Evolutionary conservation across 2,797 vertebrate genomes (phyloP).

Genomic region (Glyptemys insculpta): DNA sequence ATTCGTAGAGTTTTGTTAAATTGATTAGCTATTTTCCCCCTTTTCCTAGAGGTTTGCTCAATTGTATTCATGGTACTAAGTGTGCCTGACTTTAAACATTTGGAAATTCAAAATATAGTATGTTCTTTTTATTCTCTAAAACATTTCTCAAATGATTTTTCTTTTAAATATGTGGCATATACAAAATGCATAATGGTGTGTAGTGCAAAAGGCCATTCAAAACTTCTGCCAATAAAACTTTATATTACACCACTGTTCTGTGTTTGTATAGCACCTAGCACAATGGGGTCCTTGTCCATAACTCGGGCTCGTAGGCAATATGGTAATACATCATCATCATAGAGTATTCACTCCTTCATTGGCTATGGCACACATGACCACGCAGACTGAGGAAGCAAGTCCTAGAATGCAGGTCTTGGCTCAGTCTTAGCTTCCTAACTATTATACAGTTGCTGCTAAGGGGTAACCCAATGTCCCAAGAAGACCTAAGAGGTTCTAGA

Average conservation of each 20-base stretch:
- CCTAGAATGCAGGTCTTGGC: neutral
- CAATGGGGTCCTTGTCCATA: neutral
- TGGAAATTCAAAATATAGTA: neutral
- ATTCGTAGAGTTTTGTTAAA: neutral
- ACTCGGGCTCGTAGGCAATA: neutral
- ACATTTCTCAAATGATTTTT: neutral
- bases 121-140: neutral
- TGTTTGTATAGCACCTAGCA: neutral
- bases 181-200: neutral
- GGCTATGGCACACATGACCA: neutral
- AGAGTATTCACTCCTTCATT: neutral
- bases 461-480: neutral
- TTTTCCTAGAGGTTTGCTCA: neutral
- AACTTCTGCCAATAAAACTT: neutral
- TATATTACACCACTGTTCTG: neutral
- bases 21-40: neutral
- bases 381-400: conserved; percentile 10
- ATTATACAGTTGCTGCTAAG: neutral
- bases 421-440: neutral
- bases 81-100: neutral
- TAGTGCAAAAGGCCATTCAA: neutral
- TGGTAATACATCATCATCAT: neutral
- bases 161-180: neutral
- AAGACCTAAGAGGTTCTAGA: neutral
- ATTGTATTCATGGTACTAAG: neutral